Evolutionary conservation across 2,113 vertebrate species (phyloP).

Genomic region (Rhodinocichla rosea): DNA sequence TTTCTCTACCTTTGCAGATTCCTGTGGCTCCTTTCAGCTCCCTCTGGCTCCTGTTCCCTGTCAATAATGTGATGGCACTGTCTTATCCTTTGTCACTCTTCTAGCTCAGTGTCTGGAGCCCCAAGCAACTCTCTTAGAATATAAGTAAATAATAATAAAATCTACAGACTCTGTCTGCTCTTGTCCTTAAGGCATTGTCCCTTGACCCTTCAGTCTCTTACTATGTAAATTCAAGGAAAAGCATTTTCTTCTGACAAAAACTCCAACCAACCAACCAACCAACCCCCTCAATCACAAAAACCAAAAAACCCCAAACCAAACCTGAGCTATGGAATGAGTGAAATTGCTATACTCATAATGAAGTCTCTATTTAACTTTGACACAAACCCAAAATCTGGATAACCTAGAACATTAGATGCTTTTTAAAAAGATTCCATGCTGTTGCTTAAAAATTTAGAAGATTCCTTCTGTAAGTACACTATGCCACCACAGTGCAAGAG

Average conservation of each 20-base stretch:
- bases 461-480: not conserved
- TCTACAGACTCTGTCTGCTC: not conserved
- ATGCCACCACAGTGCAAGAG: not conserved
- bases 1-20: not conserved
- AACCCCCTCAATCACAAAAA: not conserved
- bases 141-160: not conserved
- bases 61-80: not conserved
- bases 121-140: not conserved
- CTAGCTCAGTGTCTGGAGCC: not conserved
- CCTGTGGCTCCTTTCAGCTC: not conserved
- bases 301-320: not conserved
- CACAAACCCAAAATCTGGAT: not conserved
- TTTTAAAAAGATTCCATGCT: not conserved
- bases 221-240: not conserved
- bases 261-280: not conserved
- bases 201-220: not conserved
- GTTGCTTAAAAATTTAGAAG: not conserved
- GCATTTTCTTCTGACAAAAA: not conserved
- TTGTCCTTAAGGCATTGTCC: not conserved
- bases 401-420: not conserved
- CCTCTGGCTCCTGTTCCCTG: not conserved
- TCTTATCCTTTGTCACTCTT: not conserved
- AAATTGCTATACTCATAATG: not conserved
- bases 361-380: not conserved
- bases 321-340: not conserved